These are phyloP conservation scores for Eriocheir sinensis DNA, from an alignment of 1,140 invertebrate genomes.

Conservation along the genomic window DNA sequence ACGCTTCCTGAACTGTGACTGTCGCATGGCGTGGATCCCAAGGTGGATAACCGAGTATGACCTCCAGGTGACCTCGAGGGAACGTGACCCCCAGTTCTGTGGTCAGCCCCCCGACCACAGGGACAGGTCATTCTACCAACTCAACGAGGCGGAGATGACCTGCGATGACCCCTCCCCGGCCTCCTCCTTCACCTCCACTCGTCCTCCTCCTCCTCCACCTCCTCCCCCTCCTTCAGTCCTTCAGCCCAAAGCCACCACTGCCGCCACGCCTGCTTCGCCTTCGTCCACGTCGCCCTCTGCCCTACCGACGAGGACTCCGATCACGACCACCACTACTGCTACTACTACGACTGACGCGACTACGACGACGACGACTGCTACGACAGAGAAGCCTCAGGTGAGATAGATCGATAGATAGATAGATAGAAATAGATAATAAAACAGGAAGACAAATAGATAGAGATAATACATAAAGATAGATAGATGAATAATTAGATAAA, in stretches of 20 bases:
- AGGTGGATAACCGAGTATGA: conserved; percentile 94
- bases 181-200: conserved; percentile 60
- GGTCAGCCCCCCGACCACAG: conserved; percentile 90
- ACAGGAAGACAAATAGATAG: conserved; percentile 61
- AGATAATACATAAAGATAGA: neutral
- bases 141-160: conserved; percentile 87
- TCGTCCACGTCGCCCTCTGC: conserved; percentile 47
- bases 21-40: conserved; percentile 92
- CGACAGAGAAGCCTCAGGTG: conserved; percentile 53
- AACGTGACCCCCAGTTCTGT: conserved; percentile 96
- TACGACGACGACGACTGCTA: neutral
- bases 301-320: conserved; percentile 78
- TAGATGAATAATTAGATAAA: neutral
- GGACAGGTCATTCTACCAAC: conserved; percentile 92
- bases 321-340: conserved; percentile 81
- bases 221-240: conserved; percentile 9
- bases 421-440: neutral
- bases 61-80: conserved; percentile 87
- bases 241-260: conserved; percentile 79
- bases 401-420: conserved; percentile 12
- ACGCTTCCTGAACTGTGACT: conserved; percentile 93
- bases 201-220: conserved; percentile 72
- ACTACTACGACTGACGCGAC: conserved; percentile 79
- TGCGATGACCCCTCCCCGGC: neutral
- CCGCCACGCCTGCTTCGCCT: conserved; percentile 80